Conservation (phyloP, 2,888 invertebrate genomes). For the Amblyjoppa fuscipennis region DNA sequence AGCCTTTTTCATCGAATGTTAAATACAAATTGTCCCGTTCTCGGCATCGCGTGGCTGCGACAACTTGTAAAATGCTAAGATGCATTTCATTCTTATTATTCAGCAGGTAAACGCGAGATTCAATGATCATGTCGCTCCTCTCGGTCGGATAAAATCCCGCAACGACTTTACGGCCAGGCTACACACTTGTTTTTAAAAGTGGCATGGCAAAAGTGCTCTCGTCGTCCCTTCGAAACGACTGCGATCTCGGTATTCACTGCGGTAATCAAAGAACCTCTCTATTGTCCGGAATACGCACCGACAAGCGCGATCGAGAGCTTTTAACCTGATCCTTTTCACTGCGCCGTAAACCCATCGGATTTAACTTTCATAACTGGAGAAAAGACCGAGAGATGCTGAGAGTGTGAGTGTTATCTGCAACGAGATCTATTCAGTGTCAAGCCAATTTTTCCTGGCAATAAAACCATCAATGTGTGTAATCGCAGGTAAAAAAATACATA, state of each 20-base stretch:
- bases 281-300: neutral
- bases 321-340: slow-evolving; percentile 14
- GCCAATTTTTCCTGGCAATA: slow-evolving; percentile 26
- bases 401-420: neutral
- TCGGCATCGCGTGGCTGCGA: neutral
- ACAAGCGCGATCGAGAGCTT: slow-evolving; percentile 28
- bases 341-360: slow-evolving; percentile 24
- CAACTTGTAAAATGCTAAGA: no score
- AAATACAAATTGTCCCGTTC: slow-evolving; percentile 9
- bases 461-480: slow-evolving; percentile 37
- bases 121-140: neutral
- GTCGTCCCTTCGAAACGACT: neutral
- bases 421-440: slow-evolving; percentile 32
- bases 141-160: neutral
- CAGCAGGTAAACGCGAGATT: neutral
- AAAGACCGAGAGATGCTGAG: slow-evolving; percentile 3
- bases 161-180: neutral
- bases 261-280: slow-evolving; percentile 10
- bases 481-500: neutral
- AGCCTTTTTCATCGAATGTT: neutral
- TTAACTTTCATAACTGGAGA: slow-evolving; percentile 11
- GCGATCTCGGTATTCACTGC: neutral
- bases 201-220: neutral
- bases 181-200: neutral
- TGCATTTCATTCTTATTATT: no score